Evolutionary conservation across 2,797 vertebrate genomes (phyloP), one percentile per base, ranked within the genome.

Genomic region (Dendrocincla fuliginosa): DNA sequence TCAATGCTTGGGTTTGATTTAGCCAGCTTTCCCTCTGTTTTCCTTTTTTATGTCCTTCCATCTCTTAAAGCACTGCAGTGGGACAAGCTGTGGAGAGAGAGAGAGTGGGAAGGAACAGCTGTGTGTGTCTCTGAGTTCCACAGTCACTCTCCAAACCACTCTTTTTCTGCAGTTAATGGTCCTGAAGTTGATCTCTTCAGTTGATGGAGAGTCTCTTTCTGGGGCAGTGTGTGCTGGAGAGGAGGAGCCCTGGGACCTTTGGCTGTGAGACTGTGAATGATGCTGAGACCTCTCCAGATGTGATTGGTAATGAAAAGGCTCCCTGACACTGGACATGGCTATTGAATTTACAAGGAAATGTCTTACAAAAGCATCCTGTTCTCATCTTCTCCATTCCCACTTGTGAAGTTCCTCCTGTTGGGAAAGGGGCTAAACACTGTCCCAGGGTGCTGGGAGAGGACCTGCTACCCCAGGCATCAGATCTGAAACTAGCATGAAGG

Each of bases 1-100:
- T 79, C 24, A 79, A 6, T 70, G 86, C 87, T 94, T 90, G 84
- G 73, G 30, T 93, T 92, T 95, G 92, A 79, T 87, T 87, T 56
- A 87, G 87, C 71, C 88, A 96, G 65, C 91, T 95, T 39, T 87
- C 39, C 76, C 11, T 49, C 39, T 50, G 39, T 52, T 69, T 41
- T 46, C 52, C 69, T 55, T 52, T 64, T 89, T 87, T 33, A n/a
- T 74, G 55, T 73, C 28, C 59, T 70, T 63, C 55, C 53, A 20
- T 81, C 46, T 86, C 49, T 91, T 89, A 68, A 85, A 86, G 69
- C 75, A 76, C 74, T 96, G 87, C 77, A 60, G 33, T 7, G 13
- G 35, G 46, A 84, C 44, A 75, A 41, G 63, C 86, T 95, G 44
- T 28, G 78, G 64, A 64, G 67, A 89, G 39, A 30, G 39, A 30